Percentiles rank a stretch among this genome's conserved stretches.
These are phyloP conservation scores for Druon quercuslanigerum DNA, from an alignment of 1,140 invertebrate genomes.

Conservation along the genomic window DNA sequence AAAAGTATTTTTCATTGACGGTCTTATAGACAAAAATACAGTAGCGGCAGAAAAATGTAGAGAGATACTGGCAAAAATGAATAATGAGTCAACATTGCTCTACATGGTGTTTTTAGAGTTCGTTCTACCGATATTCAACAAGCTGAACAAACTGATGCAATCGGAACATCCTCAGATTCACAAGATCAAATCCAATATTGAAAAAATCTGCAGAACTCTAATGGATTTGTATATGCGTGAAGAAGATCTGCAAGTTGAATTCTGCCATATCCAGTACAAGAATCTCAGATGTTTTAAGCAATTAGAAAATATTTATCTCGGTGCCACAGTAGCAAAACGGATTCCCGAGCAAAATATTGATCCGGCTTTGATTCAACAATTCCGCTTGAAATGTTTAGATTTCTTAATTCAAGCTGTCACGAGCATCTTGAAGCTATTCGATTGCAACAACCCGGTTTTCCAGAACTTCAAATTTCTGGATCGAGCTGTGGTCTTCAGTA, in stretches of 20 bases:
- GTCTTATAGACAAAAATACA: no score
- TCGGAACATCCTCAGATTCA: no score
- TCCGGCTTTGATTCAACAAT: neutral
- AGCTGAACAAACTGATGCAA: no score
- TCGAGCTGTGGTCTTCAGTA: neutral
- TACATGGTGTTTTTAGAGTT: no score
- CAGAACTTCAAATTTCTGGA: neutral
- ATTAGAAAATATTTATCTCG: neutral
- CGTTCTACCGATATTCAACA: no score
- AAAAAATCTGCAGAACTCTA: neutral
- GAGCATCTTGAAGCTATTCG: neutral
- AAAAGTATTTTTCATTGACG: no score
- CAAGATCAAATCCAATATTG: neutral
- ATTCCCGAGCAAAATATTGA: neutral
- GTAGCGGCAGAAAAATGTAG: no score
- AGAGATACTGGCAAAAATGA: no score
- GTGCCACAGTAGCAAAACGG: neutral
- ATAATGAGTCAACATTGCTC: no score
- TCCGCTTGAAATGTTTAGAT: neutral
- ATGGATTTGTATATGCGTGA: neutral
- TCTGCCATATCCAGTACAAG: neutral
- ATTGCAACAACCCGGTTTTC: neutral
- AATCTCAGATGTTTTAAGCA: neutral
- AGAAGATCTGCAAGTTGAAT: neutral
- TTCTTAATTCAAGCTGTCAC: neutral